Evolutionary conservation across 2,888 invertebrate genomes (phyloP).

Genomic region (Drosophila sordidula): DNA sequence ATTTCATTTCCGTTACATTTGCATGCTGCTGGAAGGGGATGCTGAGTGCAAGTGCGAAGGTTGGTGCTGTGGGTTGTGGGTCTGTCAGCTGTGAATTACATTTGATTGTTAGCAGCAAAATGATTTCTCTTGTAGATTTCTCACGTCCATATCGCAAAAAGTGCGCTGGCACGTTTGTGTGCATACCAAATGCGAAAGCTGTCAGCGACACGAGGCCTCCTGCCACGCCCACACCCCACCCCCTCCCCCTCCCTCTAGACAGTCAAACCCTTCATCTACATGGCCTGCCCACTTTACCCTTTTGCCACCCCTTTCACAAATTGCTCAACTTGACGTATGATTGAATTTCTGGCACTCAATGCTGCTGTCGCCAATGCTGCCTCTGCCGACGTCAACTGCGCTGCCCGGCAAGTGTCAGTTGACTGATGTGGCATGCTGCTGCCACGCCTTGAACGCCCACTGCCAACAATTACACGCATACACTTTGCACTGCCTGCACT

Average conservation of each 20-base stretch:
- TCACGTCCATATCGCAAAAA: background rate
- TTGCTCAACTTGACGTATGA: conserved; percentile 67
- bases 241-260: background rate
- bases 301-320: conserved; percentile 38
- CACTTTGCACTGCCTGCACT: background rate
- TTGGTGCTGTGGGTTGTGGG: background rate
- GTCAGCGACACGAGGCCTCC: conserved; percentile 53
- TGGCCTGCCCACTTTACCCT: background rate
- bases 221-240: background rate
- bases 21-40: conserved; percentile 17
- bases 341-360: conserved; percentile 73
- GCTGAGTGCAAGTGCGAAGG: background rate
- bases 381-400: conserved; percentile 9
- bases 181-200: conserved; percentile 55
- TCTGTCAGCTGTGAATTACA: conserved; percentile 68
- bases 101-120: conserved; percentile 71
- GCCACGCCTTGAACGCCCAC: conserved; percentile 21
- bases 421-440: conserved; percentile 5
- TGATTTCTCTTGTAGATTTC: conserved; percentile 55
- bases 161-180: conserved; percentile 13
- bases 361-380: conserved; percentile 14
- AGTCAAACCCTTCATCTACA: background rate
- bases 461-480: background rate
- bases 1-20: conserved; percentile 61
- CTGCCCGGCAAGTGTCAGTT: conserved; percentile 13